Evolutionary conservation across 1,140 invertebrate species (phyloP).

Genomic region (Bombus pascuorum): DNA sequence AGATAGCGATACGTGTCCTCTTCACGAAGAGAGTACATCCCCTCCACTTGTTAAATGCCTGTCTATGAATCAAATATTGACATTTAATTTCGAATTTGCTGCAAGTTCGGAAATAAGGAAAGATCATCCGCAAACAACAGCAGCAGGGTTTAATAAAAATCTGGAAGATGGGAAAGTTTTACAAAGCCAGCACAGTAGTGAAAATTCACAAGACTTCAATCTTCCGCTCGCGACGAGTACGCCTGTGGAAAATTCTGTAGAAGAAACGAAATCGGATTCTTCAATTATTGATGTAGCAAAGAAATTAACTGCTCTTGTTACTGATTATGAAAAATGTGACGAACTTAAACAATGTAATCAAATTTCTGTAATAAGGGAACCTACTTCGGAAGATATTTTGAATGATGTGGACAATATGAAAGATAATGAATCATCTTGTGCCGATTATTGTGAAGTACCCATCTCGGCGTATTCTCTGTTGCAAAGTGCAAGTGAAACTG

Average conservation of each 20-base stretch:
- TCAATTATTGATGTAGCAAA: neutral
- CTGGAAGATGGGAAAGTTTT: neutral
- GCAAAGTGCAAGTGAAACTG: neutral
- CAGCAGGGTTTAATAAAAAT: neutral
- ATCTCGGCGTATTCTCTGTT: slow-evolving; percentile 6
- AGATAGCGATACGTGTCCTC: slow-evolving; percentile 11
- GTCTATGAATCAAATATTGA: slow-evolving; percentile 25
- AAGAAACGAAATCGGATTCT: neutral
- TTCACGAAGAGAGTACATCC: neutral
- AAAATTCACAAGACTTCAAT: neutral
- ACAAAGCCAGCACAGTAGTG: neutral
- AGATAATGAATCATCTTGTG: slow-evolving; percentile 1
- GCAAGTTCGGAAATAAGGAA: neutral
- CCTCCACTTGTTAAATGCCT: neutral
- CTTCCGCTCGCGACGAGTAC: slow-evolving; percentile 7
- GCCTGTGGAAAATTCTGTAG: neutral
- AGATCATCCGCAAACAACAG: neutral
- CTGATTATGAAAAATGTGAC: neutral
- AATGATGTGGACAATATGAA: neutral
- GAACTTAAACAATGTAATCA: neutral
- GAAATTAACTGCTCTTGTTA: neutral
- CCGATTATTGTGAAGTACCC: slow-evolving; percentile 16
- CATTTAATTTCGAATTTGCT: neutral
- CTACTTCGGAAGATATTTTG: neutral
- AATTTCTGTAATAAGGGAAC: neutral